These are phyloP conservation scores for Lophochroa leadbeateri DNA, from an alignment of 2,113 vertebrate genomes.

Conservation along the genomic window DNA sequence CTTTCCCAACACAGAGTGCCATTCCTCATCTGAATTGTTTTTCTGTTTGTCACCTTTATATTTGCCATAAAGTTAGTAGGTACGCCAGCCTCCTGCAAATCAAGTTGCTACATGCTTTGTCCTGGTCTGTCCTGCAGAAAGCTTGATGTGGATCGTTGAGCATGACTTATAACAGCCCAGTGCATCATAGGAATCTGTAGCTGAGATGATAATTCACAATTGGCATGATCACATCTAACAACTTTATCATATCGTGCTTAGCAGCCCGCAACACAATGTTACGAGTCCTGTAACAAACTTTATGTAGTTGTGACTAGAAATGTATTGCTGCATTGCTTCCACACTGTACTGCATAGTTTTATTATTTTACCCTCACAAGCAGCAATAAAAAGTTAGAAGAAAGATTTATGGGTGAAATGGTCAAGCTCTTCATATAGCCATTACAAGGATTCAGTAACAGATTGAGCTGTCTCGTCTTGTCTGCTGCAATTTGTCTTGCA, in stretches of 20 bases:
- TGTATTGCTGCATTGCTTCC: neutral
- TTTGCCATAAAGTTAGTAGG: neutral
- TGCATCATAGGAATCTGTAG: neutral
- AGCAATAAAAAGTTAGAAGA: neutral
- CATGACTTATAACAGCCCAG: neutral
- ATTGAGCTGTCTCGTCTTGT: slow-evolving; percentile 57
- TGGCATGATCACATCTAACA: neutral
- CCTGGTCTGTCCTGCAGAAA: neutral
- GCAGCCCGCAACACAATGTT: neutral
- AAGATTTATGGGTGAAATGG: slow-evolving; percentile 35
- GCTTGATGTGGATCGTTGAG: neutral
- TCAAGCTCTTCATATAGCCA: slow-evolving; percentile 3
- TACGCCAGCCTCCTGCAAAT: neutral
- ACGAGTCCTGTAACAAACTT: neutral
- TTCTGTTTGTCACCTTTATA: neutral
- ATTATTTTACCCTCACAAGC: slow-evolving; percentile 39
- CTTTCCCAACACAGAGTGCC: too few relatives aligned
- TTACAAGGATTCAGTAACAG: slow-evolving; percentile 47
- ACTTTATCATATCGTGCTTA: neutral
- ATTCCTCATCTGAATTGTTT: neutral
- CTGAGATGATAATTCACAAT: neutral
- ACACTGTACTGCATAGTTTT: neutral
- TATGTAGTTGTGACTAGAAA: neutral
- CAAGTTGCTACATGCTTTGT: neutral
- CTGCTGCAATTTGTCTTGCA: slow-evolving; percentile 49